Evolutionary conservation across 2,888 invertebrate genomes (phyloP), one percentile per base, ranked within the genome.

Genomic region (Leptodirus hochenwartii): DNA sequence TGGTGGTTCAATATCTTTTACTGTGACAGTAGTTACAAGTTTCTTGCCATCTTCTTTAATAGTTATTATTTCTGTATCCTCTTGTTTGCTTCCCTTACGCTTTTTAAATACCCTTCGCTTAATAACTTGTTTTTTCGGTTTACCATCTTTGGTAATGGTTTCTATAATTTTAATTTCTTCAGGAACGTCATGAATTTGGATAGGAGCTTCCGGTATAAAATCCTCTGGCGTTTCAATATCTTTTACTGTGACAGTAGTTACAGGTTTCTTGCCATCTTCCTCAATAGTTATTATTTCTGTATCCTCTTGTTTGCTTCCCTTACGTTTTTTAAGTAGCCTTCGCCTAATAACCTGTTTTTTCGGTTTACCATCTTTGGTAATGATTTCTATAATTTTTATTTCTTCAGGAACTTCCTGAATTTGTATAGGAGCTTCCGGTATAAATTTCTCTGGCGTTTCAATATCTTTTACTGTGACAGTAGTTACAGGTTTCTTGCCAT

Each of bases 21-120:
- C 44, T 14, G 47, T 50, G 11, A 47, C 45, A 22, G 44, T 41
- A 2, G 44, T 44, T 39, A 44, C 41, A n/a, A 50, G 47, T 28
- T 39, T 38, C 37, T 52, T 47, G 12, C 47, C 50, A 25, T 51
- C 50, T 37, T 51, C 48, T 38, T 52, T 45, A 8, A 47, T 42
- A 4, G 51, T 51, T 6, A 47, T 43, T 45, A 44, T 42, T 17
- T 33, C 41, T 35, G 47, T 43, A 13, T 43, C 43, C 35, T 41
- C 42, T 35, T 46, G 43, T 4, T 46, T 46, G 12, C 38, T 43
- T 25, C 50, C 53, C 31, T 48, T 47, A 5, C 43, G 47, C 39
- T 51, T 53, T 34, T 47, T 47, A 23, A 54, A 47, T 5, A 46
- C 41, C 31, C 47, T 43, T 24, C 49, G 54, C 38, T 51, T 57